Conservation (phyloP, 2,888 invertebrate genomes). For the Lathronympha strigana region DNA sequence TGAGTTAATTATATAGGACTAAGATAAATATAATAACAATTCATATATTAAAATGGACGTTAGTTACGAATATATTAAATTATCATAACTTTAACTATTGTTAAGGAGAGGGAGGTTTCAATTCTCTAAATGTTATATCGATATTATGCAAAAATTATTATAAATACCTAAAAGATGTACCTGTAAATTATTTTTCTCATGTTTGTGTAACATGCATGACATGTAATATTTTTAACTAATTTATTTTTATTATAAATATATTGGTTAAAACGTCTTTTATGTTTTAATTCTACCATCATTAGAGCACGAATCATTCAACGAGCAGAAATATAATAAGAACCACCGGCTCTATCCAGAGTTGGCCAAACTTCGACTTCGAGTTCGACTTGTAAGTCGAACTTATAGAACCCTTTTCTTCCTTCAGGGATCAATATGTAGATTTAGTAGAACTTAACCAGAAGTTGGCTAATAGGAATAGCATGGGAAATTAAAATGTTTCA, state of each 20-base stretch:
- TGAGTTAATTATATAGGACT: constrained; percentile 19
- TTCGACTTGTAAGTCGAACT: too few relatives aligned
- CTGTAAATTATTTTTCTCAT: constrained; percentile 52
- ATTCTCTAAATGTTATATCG: constrained; percentile 51
- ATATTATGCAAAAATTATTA: constrained; percentile 47
- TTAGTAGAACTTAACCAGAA: constrained; percentile 1
- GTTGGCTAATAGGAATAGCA: background rate
- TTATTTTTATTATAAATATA: constrained; percentile 48
- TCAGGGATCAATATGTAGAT: too few relatives aligned
- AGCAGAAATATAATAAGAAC: background rate
- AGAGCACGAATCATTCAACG: background rate
- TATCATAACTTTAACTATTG: constrained; percentile 34
- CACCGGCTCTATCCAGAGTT: too few relatives aligned
- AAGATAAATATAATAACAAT: constrained; percentile 28
- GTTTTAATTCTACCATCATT: constrained; percentile 5
- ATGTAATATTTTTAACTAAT: constrained; percentile 39
- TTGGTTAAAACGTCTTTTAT: constrained; percentile 34
- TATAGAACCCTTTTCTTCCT: too few relatives aligned
- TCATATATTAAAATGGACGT: constrained; percentile 29
- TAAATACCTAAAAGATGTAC: constrained; percentile 48
- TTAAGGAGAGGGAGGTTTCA: constrained; percentile 65
- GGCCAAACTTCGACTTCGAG: too few relatives aligned
- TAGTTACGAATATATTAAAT: constrained; percentile 32
- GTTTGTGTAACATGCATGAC: constrained; percentile 42
- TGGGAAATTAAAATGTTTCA: background rate